Conservation (phyloP, 2,888 invertebrate species). For the Ariolimax columbianus region DNA sequence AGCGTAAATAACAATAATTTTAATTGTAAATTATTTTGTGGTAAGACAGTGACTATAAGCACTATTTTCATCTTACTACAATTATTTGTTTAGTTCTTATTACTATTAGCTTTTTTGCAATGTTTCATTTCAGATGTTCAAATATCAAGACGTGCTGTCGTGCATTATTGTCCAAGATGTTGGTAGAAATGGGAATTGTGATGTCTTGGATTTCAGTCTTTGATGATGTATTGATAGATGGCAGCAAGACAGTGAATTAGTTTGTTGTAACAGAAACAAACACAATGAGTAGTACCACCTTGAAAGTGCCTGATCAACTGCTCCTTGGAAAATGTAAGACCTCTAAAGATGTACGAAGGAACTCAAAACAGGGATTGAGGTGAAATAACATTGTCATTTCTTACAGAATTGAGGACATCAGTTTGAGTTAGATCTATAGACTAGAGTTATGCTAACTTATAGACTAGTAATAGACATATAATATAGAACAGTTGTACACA, state of each 20-base stretch:
- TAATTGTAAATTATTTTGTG: no score
- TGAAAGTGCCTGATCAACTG: slow-evolving; percentile 31
- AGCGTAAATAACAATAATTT: no score
- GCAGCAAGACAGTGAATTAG: not conserved
- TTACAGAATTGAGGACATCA: no score
- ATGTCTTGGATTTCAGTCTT: not conserved
- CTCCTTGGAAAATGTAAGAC: slow-evolving; percentile 20
- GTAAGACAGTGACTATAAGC: no score
- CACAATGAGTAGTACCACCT: slow-evolving; percentile 25
- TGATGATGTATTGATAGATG: not conserved
- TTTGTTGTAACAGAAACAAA: not conserved
- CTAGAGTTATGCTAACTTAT: no score
- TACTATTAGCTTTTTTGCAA: no score
- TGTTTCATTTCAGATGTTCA: not conserved
- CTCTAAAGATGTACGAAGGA: slow-evolving; percentile 8
- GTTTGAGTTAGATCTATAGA: no score
- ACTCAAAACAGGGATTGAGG: slow-evolving; percentile 24
- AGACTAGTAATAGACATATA: no score
- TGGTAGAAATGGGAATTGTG: not conserved
- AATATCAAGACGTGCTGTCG: not conserved
- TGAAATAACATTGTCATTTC: not conserved
- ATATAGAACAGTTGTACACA: no score
- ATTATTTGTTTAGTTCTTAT: no score
- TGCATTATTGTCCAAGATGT: not conserved
- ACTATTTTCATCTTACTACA: no score